phyloP scores from a whole-genome alignment of 2,113 vertebrate species.

The Etheostoma cragini region DNA sequence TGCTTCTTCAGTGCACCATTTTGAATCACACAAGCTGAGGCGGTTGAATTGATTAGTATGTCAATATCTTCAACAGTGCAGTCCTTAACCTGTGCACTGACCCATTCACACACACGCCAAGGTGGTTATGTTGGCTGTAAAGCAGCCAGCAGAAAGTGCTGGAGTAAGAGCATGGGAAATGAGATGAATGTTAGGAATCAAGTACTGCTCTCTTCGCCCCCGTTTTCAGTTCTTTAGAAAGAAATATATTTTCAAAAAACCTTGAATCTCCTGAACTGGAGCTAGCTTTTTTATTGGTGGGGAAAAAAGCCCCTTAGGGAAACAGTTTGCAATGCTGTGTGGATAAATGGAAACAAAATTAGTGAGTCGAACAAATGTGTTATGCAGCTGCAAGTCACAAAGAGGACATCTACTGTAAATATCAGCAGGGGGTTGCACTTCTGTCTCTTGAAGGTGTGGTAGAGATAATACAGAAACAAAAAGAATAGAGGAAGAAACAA shows the following conservation, averaged over 20 bases:
- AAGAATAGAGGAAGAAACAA: constrained; percentile 11
- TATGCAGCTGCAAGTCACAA: constrained; percentile 15
- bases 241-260: not conserved
- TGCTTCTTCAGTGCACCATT: not conserved
- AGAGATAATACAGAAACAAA: constrained; percentile 8
- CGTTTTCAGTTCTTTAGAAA: not conserved
- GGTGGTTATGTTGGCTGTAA: constrained; percentile 36
- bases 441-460: constrained; percentile 2
- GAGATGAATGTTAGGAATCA: constrained; percentile 48
- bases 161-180: constrained; percentile 26
- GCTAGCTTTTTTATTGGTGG: not conserved
- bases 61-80: not conserved
- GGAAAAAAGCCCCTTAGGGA: not conserved
- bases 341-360: constrained; percentile 27
- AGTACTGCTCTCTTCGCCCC: not conserved
- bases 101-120: constrained; percentile 4
- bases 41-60: not conserved
- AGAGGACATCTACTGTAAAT: constrained; percentile 19
- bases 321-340: constrained; percentile 4
- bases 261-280: not conserved
- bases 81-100: constrained; percentile 18
- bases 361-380: constrained; percentile 7
- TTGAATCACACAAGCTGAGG: constrained; percentile 2
- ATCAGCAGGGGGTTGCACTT: constrained; percentile 5
- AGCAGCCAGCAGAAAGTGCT: constrained; percentile 13